These are phyloP conservation scores for Ceratosolen solmsi DNA, from an alignment of 1,140 invertebrate genomes.

Conservation along the genomic window DNA sequence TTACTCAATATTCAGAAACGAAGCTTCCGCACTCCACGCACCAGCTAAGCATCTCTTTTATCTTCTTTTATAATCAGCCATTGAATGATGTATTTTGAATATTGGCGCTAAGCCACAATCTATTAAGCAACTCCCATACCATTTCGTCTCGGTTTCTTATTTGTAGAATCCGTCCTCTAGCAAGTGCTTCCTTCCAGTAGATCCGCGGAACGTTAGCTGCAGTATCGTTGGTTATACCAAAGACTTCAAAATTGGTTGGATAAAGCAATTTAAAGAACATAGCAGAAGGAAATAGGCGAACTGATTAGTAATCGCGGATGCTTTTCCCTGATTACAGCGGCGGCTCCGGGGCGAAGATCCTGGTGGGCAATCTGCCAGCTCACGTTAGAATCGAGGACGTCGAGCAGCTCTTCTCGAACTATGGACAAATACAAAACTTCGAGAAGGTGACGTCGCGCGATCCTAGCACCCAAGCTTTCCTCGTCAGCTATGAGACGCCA, in stretches of 20 bases:
- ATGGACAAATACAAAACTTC: conserved; percentile 87
- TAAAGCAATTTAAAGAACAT: not conserved
- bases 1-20: no score
- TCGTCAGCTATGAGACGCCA: conserved; percentile 89
- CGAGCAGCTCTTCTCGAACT: conserved; percentile 84
- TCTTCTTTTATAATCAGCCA: no score
- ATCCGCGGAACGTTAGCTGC: not conserved
- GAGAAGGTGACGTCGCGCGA: conserved; percentile 88
- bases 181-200: not conserved
- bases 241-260: not conserved
- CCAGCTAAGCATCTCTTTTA: no score
- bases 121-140: no score
- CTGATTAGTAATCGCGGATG: conserved; percentile 34
- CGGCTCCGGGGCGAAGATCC: conserved; percentile 86
- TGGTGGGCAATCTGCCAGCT: conserved; percentile 88
- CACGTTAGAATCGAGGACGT: conserved; percentile 88
- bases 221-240: not conserved
- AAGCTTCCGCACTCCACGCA: no score
- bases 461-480: conserved; percentile 83
- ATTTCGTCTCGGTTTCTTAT: no score
- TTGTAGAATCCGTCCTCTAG: not conserved
- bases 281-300: not conserved
- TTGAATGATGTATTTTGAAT: no score
- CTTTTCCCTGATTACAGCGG: conserved; percentile 59
- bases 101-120: no score